Conservation (phyloP, 92 coral and sea anemone species). For the Bergia puertoricense region DNA sequence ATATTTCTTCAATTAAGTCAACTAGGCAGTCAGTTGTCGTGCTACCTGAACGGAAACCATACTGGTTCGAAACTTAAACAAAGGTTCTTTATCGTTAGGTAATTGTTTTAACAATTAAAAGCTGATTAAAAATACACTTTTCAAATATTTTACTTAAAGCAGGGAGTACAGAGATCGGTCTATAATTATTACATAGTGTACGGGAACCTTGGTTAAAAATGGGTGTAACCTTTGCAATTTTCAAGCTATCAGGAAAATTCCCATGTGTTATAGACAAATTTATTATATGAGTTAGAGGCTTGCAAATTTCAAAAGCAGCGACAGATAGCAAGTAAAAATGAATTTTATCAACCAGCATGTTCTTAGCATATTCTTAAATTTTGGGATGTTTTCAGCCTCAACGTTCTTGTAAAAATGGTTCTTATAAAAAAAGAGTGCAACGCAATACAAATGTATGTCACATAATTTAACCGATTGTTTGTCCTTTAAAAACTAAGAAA, state of each 20-base stretch:
- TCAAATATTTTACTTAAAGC: conserved; percentile 53
- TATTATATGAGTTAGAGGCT: conserved; percentile 38
- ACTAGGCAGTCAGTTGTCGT: conserved; percentile 46
- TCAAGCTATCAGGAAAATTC: conserved; percentile 23
- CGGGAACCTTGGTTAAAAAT: conserved; percentile 55
- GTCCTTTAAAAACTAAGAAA: no score
- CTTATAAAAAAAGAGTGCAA: no score
- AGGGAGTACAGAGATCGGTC: conserved; percentile 64
- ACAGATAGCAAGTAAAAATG: conserved; percentile 31
- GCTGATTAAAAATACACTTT: conserved; percentile 39
- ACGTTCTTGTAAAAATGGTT: no score
- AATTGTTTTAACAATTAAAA: not conserved
- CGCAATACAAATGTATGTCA: no score
- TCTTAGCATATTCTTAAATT: no score
- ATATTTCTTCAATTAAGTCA: conserved; percentile 45
- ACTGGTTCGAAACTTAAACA: conserved; percentile 30
- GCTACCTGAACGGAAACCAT: conserved; percentile 41
- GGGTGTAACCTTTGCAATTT: conserved; percentile 53
- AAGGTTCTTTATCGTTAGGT: conserved; percentile 21
- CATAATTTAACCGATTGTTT: no score
- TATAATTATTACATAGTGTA: conserved; percentile 45
- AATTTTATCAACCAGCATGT: no score
- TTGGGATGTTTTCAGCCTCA: no score
- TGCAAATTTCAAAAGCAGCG: conserved; percentile 45
- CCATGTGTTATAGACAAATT: conserved; percentile 36